Evolutionary conservation across 2,113 vertebrate species (phyloP), one percentile per base, ranked within the genome.

Genomic region (Hassar affinis): DNA sequence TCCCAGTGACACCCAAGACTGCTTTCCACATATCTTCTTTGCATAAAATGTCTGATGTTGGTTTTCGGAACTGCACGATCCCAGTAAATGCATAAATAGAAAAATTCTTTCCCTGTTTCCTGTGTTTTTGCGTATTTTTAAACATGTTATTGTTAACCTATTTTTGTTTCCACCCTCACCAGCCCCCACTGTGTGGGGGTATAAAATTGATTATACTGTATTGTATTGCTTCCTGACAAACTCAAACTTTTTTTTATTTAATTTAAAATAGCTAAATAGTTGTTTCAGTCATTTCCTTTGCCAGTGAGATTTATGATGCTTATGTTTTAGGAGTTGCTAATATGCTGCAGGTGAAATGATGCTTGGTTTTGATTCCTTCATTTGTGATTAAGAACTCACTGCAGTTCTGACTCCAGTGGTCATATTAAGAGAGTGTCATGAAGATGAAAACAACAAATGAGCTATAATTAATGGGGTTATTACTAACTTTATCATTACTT

Each of bases 291-390:
- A 25, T 64, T 75, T 18, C n/a, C 6, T 15, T 64, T 83, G 54
- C 42, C n/a, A 69, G n/a, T 54, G 61, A 69, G 47, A 56, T 81
- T 81, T 54, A 69, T 81, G 27, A 69, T 56, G 3, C 6, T 9
- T 18, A n/a, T 72, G 33, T 59, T 71, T 81, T 42, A 69, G 64
- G 6, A 18, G 33, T 22, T 74, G 79, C 79, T 27, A 56, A 71
- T 20, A 42, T 27, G 8, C 35, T 59, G 52, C 25, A 6, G 64
- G 7, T 47, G 27, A 51, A 66, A 51, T 52, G 27, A 80, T 22
- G 4, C 1, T 22, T n/a, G 66, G 25, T n/a, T n/a, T n/a, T n/a
- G n/a, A n/a, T 47, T 66, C 33, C 35, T 79, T 1, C 56, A 4
- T 33, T 11, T 62, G 45, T 51, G 54, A 74, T 81, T 49, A 27